phyloP scores from a whole-genome alignment of 2,113 vertebrate species.

The Pelecanus crispus region DNA sequence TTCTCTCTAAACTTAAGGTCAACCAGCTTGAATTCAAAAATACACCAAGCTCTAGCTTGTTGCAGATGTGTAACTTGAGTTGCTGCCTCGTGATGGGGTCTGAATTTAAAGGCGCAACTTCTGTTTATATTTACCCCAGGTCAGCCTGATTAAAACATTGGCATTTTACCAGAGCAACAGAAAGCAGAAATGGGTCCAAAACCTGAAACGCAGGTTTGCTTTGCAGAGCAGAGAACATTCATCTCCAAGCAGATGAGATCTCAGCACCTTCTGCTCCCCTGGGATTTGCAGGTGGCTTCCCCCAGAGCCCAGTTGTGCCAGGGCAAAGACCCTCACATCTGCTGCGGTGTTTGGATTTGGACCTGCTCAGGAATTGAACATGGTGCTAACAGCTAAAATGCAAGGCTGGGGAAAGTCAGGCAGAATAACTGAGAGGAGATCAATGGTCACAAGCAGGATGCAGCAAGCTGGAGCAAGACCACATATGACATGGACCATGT shows the following conservation, averaged over 20 bases:
- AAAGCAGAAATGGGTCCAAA: not conserved
- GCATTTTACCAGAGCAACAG: not conserved
- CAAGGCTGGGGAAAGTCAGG: not conserved
- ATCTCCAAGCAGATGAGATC: not conserved
- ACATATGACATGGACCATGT: fast-evolving
- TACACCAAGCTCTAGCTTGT: not conserved
- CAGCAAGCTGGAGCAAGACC: not conserved
- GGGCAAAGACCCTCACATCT: not conserved
- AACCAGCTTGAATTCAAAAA: not conserved
- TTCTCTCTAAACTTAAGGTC: not conserved
- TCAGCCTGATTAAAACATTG: not conserved
- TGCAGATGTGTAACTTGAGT: not conserved
- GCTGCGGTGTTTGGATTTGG: not conserved
- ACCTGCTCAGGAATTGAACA: fast-evolving
- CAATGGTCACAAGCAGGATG: not conserved
- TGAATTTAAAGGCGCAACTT: not conserved
- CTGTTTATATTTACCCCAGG: not conserved
- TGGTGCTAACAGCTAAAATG: not conserved
- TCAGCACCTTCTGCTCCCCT: not conserved
- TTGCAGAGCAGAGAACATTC: not conserved
- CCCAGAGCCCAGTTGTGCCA: not conserved
- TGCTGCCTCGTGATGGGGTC: not conserved
- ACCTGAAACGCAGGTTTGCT: not conserved
- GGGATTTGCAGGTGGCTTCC: not conserved
- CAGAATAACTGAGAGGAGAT: not conserved